Evolutionary conservation across 2,888 invertebrate genomes (phyloP).

Genomic region (Cinara cedri): DNA sequence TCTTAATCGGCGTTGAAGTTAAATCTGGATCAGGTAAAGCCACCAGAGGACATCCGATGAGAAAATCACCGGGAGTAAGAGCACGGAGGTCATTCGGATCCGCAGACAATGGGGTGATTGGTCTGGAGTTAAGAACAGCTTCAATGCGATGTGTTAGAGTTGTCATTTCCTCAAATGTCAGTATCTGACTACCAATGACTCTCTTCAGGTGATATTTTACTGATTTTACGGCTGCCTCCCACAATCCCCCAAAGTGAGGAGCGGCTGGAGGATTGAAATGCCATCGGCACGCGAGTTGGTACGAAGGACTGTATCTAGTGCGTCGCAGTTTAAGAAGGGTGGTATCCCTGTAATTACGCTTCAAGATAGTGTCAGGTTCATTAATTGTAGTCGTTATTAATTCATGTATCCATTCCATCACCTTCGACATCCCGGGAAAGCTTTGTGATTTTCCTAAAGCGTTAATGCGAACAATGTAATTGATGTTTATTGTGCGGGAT

Average conservation of each 20-base stretch:
- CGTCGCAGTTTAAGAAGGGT: too few relatives aligned
- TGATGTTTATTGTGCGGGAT: too few relatives aligned
- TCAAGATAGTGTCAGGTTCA: too few relatives aligned
- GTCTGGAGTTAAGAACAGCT: neutral
- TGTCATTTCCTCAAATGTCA: constrained; percentile 21
- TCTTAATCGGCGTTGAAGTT: neutral
- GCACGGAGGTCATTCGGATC: constrained; percentile 17
- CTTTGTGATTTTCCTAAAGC: too few relatives aligned
- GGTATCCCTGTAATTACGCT: too few relatives aligned
- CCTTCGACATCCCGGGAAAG: too few relatives aligned
- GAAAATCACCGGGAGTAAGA: constrained; percentile 24
- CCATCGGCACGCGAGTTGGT: neutral
- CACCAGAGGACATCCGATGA: neutral
- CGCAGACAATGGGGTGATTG: neutral
- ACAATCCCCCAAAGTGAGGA: constrained; percentile 34
- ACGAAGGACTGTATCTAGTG: too few relatives aligned
- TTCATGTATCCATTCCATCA: too few relatives aligned
- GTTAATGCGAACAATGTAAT: too few relatives aligned
- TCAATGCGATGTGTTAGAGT: neutral
- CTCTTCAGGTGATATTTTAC: constrained; percentile 8
- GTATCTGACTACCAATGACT: constrained; percentile 6
- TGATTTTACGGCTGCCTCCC: constrained; percentile 18
- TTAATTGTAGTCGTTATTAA: too few relatives aligned
- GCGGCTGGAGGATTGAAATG: too few relatives aligned
- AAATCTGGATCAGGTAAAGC: neutral